A percentile compares a stretch with the other conserved stretches of the same genome.
These are phyloP conservation scores for Nowickia ferox DNA, from an alignment of 2,888 invertebrate genomes.

Conservation along the genomic window DNA sequence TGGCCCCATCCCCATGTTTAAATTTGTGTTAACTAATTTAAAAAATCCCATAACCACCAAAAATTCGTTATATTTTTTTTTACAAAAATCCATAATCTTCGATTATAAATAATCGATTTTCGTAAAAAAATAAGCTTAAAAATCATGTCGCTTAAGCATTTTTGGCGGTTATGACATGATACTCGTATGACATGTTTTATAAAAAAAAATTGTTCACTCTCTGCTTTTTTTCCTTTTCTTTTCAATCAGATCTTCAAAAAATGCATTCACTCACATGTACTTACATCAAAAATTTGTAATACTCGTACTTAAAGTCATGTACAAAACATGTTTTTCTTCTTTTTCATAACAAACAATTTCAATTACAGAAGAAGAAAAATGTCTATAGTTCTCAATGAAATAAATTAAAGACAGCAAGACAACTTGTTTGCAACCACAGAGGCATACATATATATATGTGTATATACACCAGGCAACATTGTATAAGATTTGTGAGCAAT, in stretches of 20 bases:
- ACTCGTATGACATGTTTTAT: no score
- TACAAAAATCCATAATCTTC: no score
- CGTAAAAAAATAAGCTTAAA: no score
- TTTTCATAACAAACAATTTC: background rate
- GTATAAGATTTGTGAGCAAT: background rate
- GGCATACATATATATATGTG: no score
- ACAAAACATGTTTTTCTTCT: conserved; percentile 43
- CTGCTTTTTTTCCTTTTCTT: background rate
- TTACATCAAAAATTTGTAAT: conserved; percentile 10
- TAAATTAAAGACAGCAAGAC: background rate
- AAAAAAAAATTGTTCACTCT: background rate
- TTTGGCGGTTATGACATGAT: no score
- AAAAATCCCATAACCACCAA: no score
- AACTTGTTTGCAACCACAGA: conserved; percentile 5
- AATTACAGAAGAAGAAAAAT: background rate
- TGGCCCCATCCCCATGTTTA: no score
- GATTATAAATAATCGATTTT: no score
- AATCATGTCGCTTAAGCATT: no score
- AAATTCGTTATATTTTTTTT: no score
- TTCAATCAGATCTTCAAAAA: background rate
- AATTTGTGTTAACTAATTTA: no score
- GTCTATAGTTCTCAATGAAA: conserved; percentile 17
- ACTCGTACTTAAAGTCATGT: background rate
- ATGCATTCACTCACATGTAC: conserved; percentile 27
- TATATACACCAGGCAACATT: background rate